Evolutionary conservation across 2,113 vertebrate species (phyloP).

Genomic region (Gallinago paraguaiae): DNA sequence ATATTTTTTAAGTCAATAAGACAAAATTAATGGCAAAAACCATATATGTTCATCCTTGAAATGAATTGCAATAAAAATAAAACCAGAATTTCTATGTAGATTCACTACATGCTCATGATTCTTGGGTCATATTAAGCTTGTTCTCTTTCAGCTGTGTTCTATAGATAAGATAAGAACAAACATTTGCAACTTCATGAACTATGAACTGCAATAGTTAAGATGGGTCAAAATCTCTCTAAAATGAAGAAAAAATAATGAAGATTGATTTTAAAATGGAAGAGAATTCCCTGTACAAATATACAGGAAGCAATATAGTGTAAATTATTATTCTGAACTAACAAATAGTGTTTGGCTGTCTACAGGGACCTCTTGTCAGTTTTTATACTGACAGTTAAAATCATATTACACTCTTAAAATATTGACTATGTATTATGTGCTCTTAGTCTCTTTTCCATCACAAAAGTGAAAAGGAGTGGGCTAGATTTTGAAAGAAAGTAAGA

Average conservation of each 20-base stretch:
- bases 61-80: neutral
- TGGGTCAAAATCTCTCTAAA: neutral
- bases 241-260: neutral
- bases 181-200: neutral
- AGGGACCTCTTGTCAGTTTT: neutral
- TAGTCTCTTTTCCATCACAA: neutral
- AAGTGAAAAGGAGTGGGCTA: neutral
- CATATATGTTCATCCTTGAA: neutral
- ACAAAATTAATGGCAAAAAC: neutral
- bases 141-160: neutral
- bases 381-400: neutral
- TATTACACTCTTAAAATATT: neutral
- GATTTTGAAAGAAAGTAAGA: neutral
- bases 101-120: neutral
- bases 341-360: neutral
- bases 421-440: neutral
- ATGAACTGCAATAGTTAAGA: neutral
- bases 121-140: neutral
- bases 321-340: neutral
- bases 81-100: neutral
- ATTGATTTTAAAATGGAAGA: neutral
- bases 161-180: neutral
- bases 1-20: neutral
- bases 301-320: neutral
- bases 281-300: neutral